Base-by-base conservation (phyloP, 2,797 vertebrate genomes). In the Gymnothorax javanicus region DNA sequence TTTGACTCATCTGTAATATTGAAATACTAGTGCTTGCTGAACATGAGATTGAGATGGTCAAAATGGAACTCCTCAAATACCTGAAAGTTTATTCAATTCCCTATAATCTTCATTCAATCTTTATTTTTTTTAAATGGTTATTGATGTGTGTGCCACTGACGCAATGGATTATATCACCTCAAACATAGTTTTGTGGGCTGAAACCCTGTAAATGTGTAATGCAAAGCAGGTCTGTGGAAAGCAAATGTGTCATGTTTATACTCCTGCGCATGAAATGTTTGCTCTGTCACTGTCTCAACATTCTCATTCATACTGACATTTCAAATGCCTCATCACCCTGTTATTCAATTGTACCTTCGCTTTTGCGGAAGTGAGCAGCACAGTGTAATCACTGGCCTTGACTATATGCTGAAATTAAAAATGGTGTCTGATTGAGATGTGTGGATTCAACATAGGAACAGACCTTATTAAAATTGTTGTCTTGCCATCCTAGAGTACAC, bases 401-500 rank as follows among this genome's bases (percentile, higher is more conserved):
- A n/a, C 57, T 82, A 86, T 82, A 27, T 20, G 67, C 71, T 33
- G 2, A n/a, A 11, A 9, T 71, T 11, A 15, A 33, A 71, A 9
- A 71, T 13, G 25, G 33, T 43, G 33, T 43, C 33, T 43, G 33
- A 43, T 43, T 43, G 33, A 43, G 33, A 43, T 43, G 8, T 11
- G 15, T 33, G 8, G 25, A 43, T 73, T 33, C 43, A 73, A 9
- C 27, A 33, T 12, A 43, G 69, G 11, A 33, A 13, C 27, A 73
- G 15, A 13, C 13, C 25, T 11, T 91, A 43, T 27, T 33, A 33
- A 27, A 67, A 57, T 57, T 83, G 52, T 95, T 95, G 96, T 98
- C 97, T 97, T 99, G n/a, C 97, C 97, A 7, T 97, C 97, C 99
- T 96, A 94, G 96, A 96, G 96, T 96, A 96, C 96, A 97, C 97